Evolutionary conservation across 2,888 invertebrate genomes (phyloP).

Genomic region (Dyspetes luteomarginatus): DNA sequence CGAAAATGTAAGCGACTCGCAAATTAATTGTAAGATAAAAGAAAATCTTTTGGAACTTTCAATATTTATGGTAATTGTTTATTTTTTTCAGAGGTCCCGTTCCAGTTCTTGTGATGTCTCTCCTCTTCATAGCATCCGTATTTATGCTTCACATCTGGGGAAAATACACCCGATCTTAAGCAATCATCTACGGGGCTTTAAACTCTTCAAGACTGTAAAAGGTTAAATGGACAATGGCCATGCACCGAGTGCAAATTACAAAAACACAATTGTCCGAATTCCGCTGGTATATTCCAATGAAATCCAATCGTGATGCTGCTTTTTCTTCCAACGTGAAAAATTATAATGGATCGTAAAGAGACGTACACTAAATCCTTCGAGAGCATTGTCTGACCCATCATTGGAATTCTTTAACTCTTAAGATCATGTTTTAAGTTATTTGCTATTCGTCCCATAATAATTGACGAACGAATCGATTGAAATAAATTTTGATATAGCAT

Average conservation of each 20-base stretch:
- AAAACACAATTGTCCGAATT: constrained; percentile 54
- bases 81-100: constrained; percentile 93
- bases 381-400: background rate
- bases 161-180: constrained; percentile 95
- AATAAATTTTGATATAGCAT: constrained; percentile 62
- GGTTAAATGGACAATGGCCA: constrained; percentile 43
- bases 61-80: constrained; percentile 16
- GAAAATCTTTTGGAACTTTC: background rate
- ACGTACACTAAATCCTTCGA: background rate
- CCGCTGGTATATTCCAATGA: constrained; percentile 39
- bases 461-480: constrained; percentile 33
- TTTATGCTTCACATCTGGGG: constrained; percentile 99
- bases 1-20: no score
- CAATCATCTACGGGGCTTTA: constrained; percentile 12
- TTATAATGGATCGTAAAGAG: background rate
- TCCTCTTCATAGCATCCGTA: constrained; percentile 99
- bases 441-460: constrained; percentile 34
- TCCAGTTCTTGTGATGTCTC: constrained; percentile 99
- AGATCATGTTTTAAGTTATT: constrained; percentile 62
- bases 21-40: background rate
- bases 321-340: background rate
- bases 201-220: constrained; percentile 61
- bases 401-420: constrained; percentile 29
- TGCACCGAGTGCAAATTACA: constrained; percentile 61
- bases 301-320: background rate